Base-by-base conservation (phyloP, 2,797 vertebrate species). In the Eleutherodactylus coqui region DNA sequence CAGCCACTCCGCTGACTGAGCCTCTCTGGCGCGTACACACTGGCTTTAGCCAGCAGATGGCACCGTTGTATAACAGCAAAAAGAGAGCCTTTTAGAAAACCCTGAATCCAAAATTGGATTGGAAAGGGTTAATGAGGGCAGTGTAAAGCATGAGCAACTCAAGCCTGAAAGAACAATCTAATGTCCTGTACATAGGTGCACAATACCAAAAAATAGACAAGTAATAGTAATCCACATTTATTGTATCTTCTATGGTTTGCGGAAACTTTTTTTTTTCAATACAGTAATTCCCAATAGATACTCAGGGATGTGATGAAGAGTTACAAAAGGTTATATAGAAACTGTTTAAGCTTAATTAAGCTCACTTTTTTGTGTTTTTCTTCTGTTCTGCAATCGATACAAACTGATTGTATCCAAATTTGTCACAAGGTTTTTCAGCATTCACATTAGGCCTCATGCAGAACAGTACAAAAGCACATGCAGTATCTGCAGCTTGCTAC, bases 301-400 rank as follows among this genome's bases (percentile, higher is more conserved):
- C 75, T 85, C 83, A 78, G 83, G 83, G 62, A 77, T 78, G 34
- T 27, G 73, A 13, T 36, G 38, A 62, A 69, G 34, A 55, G 29
- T 19, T 24, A 14, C 62, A n/a, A 80, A 14, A 60, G 27, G 13
- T 41, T 24, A 21, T 41, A 13, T 70, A 38, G 34, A 64, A 64
- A 21, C 67, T 41, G 36, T n/a, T 17, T 27, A 60, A 27, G 9
- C 29, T 60, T 27, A 11, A 11, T 10, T 60, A 29, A 10, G 58
- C 29, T 60, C n/a, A 60, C n/a, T n/a, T 17, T 16, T 34, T 5
- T 64, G 5, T 11, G 8, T 55, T 55, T 55, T 21, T 9, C 16
- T 19, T 51, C 2, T 51, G 3, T 3, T 60, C 2, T n/a, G 24
- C 55, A 27, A 27, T 60, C 14, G 2, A 60, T 60, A 2, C n/a